Evolutionary conservation across 2,888 invertebrate genomes (phyloP), one percentile per base, ranked within the genome.

Genomic region (Linnaemya vulpina): DNA sequence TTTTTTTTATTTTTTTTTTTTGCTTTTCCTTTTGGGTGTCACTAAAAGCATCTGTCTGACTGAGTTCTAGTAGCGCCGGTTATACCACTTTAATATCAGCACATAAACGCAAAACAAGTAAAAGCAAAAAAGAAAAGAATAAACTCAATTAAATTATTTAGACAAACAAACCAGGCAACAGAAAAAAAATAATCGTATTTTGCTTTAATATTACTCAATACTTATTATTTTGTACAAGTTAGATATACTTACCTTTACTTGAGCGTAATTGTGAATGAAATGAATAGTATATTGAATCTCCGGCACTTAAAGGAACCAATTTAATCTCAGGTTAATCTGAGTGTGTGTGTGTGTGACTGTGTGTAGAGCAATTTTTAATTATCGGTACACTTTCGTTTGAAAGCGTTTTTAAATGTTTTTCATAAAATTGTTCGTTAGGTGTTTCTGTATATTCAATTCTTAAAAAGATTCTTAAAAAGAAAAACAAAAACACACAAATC

Each of bases 231-330:
- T 51, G 9, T 11, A 46, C 40, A 40, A 55, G n/a, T 55, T 63
- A 35, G 46, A 15, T 25, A 20, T n/a, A 63, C 62, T 82, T 82
- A 82, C 81, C 81, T 82, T 76, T 63, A 75, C 62, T 75, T 82
- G 81, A 82, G 75, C 75, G 68, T 55, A 70, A 70, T 76, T 67
- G 53, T 70, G 38, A 70, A 68, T 63, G 46, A 71, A 73, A 58
- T n/a, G n/a, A n/a, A n/a, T n/a, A n/a, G n/a, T 63, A 49, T 63
- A 55, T 46, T n/a, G 17, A 40, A 70, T 20, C 49, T 67, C 46
- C 25, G 46, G 30, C 38, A 8, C 46, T 65, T 35, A 38, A 38
- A 67, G 65, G 55, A 43, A 13, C 13, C 53, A 55, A 67, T 58
- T 46, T 8, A 46, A 53, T 13, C 7, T 25, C 17, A 43, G 9